A percentile compares a stretch with the other conserved stretches of the same genome.
phyloP scores from a whole-genome alignment of 2,888 invertebrate genomes.

The Cistogaster globosa region DNA sequence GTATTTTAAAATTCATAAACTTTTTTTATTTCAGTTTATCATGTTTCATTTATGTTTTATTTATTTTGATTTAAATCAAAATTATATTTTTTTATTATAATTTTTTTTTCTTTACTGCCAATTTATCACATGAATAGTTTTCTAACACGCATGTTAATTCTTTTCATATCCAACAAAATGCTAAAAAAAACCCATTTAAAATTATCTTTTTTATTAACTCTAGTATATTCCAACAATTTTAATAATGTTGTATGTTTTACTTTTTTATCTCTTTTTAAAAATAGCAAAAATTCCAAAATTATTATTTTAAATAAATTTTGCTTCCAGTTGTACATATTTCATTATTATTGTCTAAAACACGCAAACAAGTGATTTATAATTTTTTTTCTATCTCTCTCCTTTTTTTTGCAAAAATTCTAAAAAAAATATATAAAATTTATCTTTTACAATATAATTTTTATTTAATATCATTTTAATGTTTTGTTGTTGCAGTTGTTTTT shows the following conservation, averaged over 20 bases:
- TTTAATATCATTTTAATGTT: conserved; percentile 72
- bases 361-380: conserved; percentile 72
- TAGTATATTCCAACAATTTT: conserved; percentile 19
- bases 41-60: background rate
- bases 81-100: too few species aligned
- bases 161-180: conserved; percentile 14
- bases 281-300: conserved; percentile 24
- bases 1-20: too few species aligned
- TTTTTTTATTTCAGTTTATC: background rate
- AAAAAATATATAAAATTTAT: conserved; percentile 51
- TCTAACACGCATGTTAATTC: conserved; percentile 57
- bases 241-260: conserved; percentile 17
- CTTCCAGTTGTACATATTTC: conserved; percentile 37
- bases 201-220: conserved; percentile 31
- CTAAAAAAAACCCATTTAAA: conserved; percentile 24
- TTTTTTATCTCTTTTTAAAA: conserved; percentile 5
- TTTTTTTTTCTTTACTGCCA: background rate
- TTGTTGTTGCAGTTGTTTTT: conserved; percentile 51
- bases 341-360: conserved; percentile 71
- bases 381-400: conserved; percentile 17
- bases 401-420: conserved; percentile 41
- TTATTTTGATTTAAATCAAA: conserved; percentile 24
- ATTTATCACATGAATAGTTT: conserved; percentile 42
- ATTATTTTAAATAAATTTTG: conserved; percentile 47
- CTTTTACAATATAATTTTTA: conserved; percentile 68